Evolutionary conservation across 2,888 invertebrate genomes (phyloP), one percentile per base, ranked within the genome.

Genomic region (Ochlodes sylvanus): DNA sequence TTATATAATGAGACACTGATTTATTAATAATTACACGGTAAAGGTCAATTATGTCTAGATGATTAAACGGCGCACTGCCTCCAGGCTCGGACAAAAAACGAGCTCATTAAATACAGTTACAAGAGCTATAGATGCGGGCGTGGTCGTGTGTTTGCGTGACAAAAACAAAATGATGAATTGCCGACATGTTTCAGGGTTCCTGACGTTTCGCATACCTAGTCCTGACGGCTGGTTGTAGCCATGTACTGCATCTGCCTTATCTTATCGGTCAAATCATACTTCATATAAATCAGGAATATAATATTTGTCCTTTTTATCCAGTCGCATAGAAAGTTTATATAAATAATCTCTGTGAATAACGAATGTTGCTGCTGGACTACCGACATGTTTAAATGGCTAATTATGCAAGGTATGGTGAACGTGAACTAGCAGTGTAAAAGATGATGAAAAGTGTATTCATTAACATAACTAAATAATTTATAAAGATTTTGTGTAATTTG

Each of bases 161-260:
- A 89, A 90, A 90, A 89, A 88, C 83, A 57, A 77, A 42, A 84
- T 88, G 90, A 92, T 90, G 82, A 84, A 91, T 92, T 81, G 79
- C 82, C 73, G 77, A 76, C 81, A 76, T 79, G 77, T 79, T 83
- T 81, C 80, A 81, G 75, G 79, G 79, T 79, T 82, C 86, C 85
- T 83, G 86, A 87, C 84, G 80, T 84, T 79, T 61, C 73, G 73
- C 75, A 78, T 81, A 79, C 79, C 63, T 61, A 69, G 68, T 70
- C 50, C 50, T 19, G 17, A n/a, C 19, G 21, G 38, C 44, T 44
- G 41, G 34, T 38, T 41, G 54, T 34, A n/a, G 54, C 15, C 32
- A 47, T 52, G 34, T n/a, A 54, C 14, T n/a, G 54, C 21, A 67
- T 61, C 21, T 42, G 14, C 27, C 34, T 67, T 61, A 67, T 67